A percentile compares a stretch with the other conserved stretches of the same genome.
phyloP scores from a whole-genome alignment of 2,113 vertebrate species.

The Nerophis ophidion region DNA sequence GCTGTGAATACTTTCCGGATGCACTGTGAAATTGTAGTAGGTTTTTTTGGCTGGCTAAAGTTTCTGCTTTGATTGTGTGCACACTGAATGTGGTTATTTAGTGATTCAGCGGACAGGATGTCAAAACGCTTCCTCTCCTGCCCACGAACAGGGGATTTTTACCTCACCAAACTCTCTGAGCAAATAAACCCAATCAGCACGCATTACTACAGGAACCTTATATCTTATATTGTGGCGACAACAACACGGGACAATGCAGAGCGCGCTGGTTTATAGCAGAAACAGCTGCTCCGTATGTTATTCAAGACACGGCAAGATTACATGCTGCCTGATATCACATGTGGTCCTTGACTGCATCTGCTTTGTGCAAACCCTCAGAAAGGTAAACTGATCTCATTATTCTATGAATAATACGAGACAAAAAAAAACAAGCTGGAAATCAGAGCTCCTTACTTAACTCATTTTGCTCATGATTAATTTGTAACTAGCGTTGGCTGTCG shows the following conservation, averaged over 20 bases:
- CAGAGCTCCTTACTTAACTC: slow-evolving; percentile 47
- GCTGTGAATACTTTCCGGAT: too few relatives aligned
- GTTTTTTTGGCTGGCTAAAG: too few relatives aligned
- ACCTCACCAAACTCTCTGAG: slow-evolving; percentile 33
- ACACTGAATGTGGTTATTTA: slow-evolving; percentile 43
- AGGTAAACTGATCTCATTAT: slow-evolving; percentile 50
- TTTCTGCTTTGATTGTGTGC: slow-evolving; percentile 33
- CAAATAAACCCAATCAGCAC: slow-evolving; percentile 55
- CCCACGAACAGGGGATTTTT: slow-evolving; percentile 46
- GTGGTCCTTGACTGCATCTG: slow-evolving; percentile 54
- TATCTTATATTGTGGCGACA: slow-evolving; percentile 40
- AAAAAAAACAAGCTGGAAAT: slow-evolving; percentile 21
- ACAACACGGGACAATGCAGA: slow-evolving; percentile 32
- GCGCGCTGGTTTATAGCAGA: slow-evolving; percentile 54
- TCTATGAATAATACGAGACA: slow-evolving; percentile 35
- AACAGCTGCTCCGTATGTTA: slow-evolving; percentile 59
- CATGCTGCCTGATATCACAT: slow-evolving; percentile 57
- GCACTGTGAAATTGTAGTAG: too few relatives aligned
- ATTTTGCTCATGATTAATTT: slow-evolving; percentile 22
- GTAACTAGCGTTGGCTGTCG: slow-evolving; percentile 22
- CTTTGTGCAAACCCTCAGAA: slow-evolving; percentile 40
- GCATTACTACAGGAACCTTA: slow-evolving; percentile 52
- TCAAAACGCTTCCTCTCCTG: slow-evolving; percentile 41
- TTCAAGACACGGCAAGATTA: slow-evolving; percentile 60
- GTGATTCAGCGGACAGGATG: slow-evolving; percentile 51